Evolutionary conservation across 2,113 vertebrate genomes (phyloP), one percentile per base, ranked within the genome.

Genomic region (Holacanthus passer): DNA sequence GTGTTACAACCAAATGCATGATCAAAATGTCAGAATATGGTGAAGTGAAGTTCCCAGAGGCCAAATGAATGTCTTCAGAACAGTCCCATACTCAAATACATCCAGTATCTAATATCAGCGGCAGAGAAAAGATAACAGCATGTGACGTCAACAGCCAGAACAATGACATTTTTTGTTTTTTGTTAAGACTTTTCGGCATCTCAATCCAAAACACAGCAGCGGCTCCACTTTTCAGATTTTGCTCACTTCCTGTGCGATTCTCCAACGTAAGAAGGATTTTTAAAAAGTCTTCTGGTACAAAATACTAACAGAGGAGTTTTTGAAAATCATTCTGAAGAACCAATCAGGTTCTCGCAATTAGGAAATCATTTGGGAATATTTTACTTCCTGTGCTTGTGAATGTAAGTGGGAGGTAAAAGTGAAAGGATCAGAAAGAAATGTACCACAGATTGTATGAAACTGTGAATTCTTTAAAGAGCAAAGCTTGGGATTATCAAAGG

Each of bases 401-500:
- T 83, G 66, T 35, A 76, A 70, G 74, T 13, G 24, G 58, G 53
- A 35, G 48, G 53, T 22, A 60, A 65, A 45, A 79, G 41, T 50
- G 47, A 77, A 62, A 66, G 58, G 67, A 73, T n/a, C 62, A 53
- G 45, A 68, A 74, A 20, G 35, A 47, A 29, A 72, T 24, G 13
- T 17, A 22, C 0, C 3, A 0, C 31, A 77, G 27, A 68, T 27
- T n/a, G 59, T 48, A n/a, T 60, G 68, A 62, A 77, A 52, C 43
- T 56, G 5, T 27, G 63, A 87, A 79, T 62, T 73, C 48, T 65
- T 58, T 70, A 31, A 41, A 73, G 37, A 76, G 73, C 70, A 63
- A 53, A 69, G 62, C 45, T 47, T 12, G 16, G 63, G 56, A 31
- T 68, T 29, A 73, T 76, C 45, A 72, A 74, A 77, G 71, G 27